These are phyloP conservation scores for Acrobasis repandana DNA, from an alignment of 2,888 invertebrate genomes.

Conservation along the genomic window DNA sequence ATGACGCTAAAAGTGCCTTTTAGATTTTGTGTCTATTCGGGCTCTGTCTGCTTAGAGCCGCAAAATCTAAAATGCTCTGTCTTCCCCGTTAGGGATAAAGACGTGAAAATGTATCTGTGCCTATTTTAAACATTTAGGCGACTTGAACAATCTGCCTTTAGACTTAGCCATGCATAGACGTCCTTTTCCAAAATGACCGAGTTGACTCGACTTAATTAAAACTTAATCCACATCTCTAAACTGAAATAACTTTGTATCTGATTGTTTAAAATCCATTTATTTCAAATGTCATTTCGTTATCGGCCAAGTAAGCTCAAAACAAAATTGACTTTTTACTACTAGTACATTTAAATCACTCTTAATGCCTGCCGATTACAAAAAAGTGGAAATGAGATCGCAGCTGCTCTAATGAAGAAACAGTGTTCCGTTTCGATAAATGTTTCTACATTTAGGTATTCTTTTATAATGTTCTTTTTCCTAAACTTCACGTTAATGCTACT, in stretches of 20 bases:
- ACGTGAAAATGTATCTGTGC: no score
- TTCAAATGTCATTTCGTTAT: neutral
- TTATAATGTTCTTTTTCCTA: slow-evolving; percentile 1
- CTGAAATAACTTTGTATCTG: neutral
- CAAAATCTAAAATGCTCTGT: no score
- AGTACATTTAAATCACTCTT: slow-evolving; percentile 10
- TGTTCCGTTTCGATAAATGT: slow-evolving; percentile 17
- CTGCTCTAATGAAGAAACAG: slow-evolving; percentile 22
- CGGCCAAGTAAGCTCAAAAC: neutral
- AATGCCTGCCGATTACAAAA: slow-evolving; percentile 10
- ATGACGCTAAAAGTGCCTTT: no score
- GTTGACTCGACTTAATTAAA: neutral
- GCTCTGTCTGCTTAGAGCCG: no score
- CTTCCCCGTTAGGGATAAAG: no score
- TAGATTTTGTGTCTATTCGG: no score
- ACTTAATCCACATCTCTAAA: neutral
- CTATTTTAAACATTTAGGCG: no score
- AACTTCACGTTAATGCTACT: neutral
- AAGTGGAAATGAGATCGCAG: slow-evolving; percentile 10
- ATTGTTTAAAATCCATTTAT: neutral
- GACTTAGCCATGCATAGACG: no score
- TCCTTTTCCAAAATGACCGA: no score
- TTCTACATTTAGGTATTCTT: slow-evolving; percentile 15
- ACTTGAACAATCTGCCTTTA: no score
- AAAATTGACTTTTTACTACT: slow-evolving; percentile 2